A percentile compares a stretch with the other conserved stretches of the same genome.
phyloP scores from a whole-genome alignment of 92 coral and sea anemone species.

The Zoanthus sociatus region DNA sequence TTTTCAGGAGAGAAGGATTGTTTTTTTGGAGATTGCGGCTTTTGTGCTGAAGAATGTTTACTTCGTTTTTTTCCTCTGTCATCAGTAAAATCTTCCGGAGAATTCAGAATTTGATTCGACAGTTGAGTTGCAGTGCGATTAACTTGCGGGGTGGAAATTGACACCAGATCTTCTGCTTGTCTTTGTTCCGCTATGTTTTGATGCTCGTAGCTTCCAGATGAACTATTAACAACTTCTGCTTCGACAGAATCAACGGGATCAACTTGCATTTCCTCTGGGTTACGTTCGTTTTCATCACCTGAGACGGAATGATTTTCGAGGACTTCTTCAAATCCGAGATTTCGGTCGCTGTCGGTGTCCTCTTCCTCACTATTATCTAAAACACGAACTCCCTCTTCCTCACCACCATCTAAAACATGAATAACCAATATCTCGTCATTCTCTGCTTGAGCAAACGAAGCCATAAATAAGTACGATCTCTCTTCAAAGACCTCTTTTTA shows the following conservation, averaged over 20 bases:
- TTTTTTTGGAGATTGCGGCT: conserved; percentile 51
- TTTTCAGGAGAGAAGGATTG: conserved; percentile 79
- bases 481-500: background rate
- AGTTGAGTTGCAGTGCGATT: conserved; percentile 46
- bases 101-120: conserved; percentile 53
- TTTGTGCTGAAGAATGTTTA: conserved; percentile 53
- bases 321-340: background rate
- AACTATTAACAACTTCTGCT: conserved; percentile 1
- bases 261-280: conserved; percentile 12
- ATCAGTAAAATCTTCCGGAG: conserved; percentile 75
- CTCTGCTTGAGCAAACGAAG: background rate
- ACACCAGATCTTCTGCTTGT: conserved; percentile 5
- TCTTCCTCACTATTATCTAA: background rate
- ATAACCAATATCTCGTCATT: background rate
- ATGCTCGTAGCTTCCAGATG: conserved; percentile 1
- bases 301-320: background rate
- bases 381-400: background rate
- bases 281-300: background rate
- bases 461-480: background rate
- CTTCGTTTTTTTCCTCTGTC: conserved; percentile 62
- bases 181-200: background rate
- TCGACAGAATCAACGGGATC: background rate
- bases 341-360: background rate
- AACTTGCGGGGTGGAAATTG: conserved; percentile 51
- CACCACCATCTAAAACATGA: conserved; percentile 1